Base-by-base conservation (phyloP, 2,888 invertebrate genomes). In the Eupeodes latifasciatus region DNA sequence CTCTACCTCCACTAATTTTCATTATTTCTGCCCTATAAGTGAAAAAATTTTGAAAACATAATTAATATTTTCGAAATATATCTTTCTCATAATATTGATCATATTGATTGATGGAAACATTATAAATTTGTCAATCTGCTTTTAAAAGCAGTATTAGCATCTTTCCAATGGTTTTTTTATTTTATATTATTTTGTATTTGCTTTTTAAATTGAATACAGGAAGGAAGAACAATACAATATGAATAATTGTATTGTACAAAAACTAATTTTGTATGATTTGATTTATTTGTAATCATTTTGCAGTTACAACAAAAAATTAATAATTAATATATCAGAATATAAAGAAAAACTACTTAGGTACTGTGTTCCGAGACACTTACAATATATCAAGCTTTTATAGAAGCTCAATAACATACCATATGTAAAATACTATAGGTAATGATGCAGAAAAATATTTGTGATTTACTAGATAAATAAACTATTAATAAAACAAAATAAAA, bases 381-480 rank as follows among this genome's bases (percentile, higher is more conserved):
- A 77, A 81, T 11, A 87, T 88, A 88, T 88, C 88, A 88, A 40
- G 88, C 88, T 88, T 88, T 88, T 88, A 75, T 85, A 88, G 85
- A 88, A 88, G 85, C 88, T 88, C 77, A 81, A 75, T 71, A 51
- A 74, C 49, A 59, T 27, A 27, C 27, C 40, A 40, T 40, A 40
- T 9, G 9, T 40, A 40, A 7, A 7, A 9, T 59, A 59, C 44
- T 84, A 80, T 71, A 67, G 51, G 34, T 51, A 76, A 75, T 51
- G 44, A 81, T 44, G 40, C 76, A 83, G 79, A 82, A 9, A 80
- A 67, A 79, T 75, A 64, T 81, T 76, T 86, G 86, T 87, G 86
- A 87, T 87, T 87, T 66, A 79, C 71, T 87, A 86, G 86, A 79
- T 79, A 83, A 86, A 82, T 86, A 86, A 85, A 87, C 74, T 74